Evolutionary conservation across 2,797 vertebrate species (phyloP).

Genomic region (Tympanoctomys barrerae): DNA sequence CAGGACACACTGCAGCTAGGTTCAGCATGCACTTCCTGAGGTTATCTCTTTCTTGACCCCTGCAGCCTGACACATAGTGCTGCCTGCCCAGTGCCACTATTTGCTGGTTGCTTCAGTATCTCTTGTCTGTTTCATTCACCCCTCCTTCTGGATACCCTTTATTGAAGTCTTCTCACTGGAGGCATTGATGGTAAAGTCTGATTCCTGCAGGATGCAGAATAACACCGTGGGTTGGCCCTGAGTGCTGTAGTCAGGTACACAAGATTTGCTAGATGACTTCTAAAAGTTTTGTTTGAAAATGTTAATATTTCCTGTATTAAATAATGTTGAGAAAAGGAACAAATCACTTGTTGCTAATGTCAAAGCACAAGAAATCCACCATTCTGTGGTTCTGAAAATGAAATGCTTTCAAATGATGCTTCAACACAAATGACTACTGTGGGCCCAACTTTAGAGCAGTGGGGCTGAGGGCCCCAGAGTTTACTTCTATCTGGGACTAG

Average conservation of each 20-base stretch:
- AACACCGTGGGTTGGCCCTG: neutral
- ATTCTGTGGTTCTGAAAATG: conserved; percentile 57
- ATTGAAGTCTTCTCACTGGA: neutral
- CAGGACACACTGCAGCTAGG: neutral
- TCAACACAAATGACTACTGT: neutral
- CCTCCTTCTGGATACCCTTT: neutral
- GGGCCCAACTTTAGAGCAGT: neutral
- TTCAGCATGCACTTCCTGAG: neutral
- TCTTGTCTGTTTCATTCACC: neutral
- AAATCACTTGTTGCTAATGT: conserved; percentile 61
- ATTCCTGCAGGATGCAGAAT: neutral
- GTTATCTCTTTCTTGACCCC: neutral
- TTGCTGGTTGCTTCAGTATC: neutral
- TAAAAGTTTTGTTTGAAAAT: conserved; percentile 61
- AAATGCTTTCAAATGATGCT: conserved; percentile 53
- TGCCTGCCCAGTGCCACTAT: neutral
- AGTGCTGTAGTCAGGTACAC: neutral
- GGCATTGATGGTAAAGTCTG: neutral
- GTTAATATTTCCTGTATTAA: conserved; percentile 67
- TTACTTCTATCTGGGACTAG: neutral
- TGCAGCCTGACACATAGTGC: neutral
- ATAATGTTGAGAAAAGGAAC: conserved; percentile 63
- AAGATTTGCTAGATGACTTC: conserved; percentile 46
- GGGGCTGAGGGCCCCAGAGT: neutral
- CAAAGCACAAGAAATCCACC: conserved; percentile 67